Evolutionary conservation across 2,888 invertebrate genomes (phyloP), one percentile per base, ranked within the genome.

Genomic region (Eilema sororculum): DNA sequence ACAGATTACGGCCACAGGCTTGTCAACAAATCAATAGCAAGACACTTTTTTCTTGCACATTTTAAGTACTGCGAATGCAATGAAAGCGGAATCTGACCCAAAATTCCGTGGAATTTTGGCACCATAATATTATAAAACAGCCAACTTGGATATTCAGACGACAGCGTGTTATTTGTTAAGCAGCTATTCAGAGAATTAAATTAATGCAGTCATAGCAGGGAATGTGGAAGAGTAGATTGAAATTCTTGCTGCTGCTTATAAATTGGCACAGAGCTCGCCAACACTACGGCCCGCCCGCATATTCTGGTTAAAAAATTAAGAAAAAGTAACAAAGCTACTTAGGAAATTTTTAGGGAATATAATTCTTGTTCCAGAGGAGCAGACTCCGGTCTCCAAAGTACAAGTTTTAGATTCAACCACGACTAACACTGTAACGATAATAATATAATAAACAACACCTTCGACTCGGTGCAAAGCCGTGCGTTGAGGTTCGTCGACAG

Each of bases 121-220:
- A 46, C 20, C 46, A 46, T 46, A 41, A 16, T 41, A 4, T 16
- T 46, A 20, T 2, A 46, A 6, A 20, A 20, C 20, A 46, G 16
- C 41, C 41, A n/a, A n/a, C 9, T 52, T 52, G 52, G 6, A 52
- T 52, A n/a, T 52, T 52, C 52, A 52, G 52, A 52, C 52, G 52
- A 52, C 52, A n/a, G 20, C 46, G 20, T 46, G 16, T 20, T 46
- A 46, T 46, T 46, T 46, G 5, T 46, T 46, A 46, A 46, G 46
- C n/a, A 52, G 52, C n/a, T 52, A 52, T 52, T 52, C 52, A 52
- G n/a, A 52, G 52, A 52, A 52, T 52, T 52, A n/a, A 52, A 46
- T 46, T 16, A 46, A n/a, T n/a, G 20, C 52, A 52, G 52, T n/a
- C 2, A 52, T 52, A 52, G 52, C 6, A n/a, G 9, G n/a, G n/a